Evolutionary conservation across 2,888 invertebrate species (phyloP).

Genomic region (Orthosia incerta): DNA sequence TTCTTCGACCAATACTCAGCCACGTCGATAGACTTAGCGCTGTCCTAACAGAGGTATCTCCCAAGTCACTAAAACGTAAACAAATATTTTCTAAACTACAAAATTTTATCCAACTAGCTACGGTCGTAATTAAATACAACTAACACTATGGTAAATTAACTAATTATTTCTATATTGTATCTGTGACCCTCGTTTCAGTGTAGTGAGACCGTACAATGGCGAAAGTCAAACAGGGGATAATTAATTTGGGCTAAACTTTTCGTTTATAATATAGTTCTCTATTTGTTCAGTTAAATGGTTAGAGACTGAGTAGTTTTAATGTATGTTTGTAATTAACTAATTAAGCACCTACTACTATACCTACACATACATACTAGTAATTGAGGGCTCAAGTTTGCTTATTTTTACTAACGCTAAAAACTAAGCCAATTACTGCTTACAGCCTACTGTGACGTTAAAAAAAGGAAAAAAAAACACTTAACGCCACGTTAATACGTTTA

Average conservation of each 20-base stretch:
- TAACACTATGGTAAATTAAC: slow-evolving; percentile 20
- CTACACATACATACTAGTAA: no score
- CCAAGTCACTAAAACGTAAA: neutral
- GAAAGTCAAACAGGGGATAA: slow-evolving; percentile 55
- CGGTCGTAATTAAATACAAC: slow-evolving; percentile 22
- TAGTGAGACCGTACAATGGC: slow-evolving; percentile 30
- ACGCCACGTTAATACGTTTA: no score
- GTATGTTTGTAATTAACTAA: slow-evolving; percentile 1
- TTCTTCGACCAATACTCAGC: no score
- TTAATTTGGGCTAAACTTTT: slow-evolving; percentile 49
- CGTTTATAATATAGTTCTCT: slow-evolving; percentile 20
- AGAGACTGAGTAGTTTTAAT: slow-evolving; percentile 22
- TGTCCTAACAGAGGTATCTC: no score
- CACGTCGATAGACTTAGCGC: no score
- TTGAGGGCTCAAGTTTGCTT: no score
- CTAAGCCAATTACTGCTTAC: no score
- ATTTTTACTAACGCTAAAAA: no score
- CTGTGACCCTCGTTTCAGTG: slow-evolving; percentile 18
- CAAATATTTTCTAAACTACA: slow-evolving; percentile 3
- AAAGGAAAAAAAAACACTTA: no score
- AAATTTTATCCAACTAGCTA: neutral
- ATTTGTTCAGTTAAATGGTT: slow-evolving; percentile 33
- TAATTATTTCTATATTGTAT: slow-evolving; percentile 31
- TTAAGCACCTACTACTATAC: neutral
- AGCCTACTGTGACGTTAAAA: no score